These are phyloP conservation scores for Synodontis membranacea DNA, from an alignment of 2,113 vertebrate species.

Conservation along the genomic window DNA sequence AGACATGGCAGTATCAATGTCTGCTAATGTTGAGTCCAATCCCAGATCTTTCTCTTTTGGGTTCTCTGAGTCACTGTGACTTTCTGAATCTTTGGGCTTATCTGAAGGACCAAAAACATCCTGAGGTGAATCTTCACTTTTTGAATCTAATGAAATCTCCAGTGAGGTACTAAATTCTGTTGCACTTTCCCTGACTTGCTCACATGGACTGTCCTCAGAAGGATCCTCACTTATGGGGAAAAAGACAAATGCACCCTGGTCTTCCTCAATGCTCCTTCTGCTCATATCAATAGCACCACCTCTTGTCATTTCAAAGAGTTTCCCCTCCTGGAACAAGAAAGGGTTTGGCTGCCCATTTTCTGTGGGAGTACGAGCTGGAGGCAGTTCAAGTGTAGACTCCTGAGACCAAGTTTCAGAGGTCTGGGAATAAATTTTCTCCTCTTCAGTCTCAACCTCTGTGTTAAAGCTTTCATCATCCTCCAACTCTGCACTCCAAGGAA, in stretches of 20 bases:
- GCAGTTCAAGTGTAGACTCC: conserved; percentile 81
- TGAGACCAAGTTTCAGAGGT: conserved; percentile 77
- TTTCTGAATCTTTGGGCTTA: conserved; percentile 3
- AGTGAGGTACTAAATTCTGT: not conserved
- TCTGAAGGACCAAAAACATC: conserved; percentile 12
- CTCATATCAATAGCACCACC: conserved; percentile 98
- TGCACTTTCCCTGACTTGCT: conserved; percentile 17
- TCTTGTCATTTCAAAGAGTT: conserved; percentile 98
- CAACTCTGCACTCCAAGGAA: conserved; percentile 47
- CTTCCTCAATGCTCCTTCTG: conserved; percentile 82
- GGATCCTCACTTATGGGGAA: conserved; percentile 80
- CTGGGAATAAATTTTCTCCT: conserved; percentile 76
- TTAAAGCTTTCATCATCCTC: conserved; percentile 63
- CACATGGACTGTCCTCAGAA: conserved; percentile 54
- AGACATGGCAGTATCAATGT: conserved; percentile 73
- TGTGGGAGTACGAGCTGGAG: conserved; percentile 75
- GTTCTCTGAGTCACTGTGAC: conserved; percentile 26
- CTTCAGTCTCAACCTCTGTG: conserved; percentile 77
- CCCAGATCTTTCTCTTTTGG: conserved; percentile 67
- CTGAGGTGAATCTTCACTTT: not conserved
- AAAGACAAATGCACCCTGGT: conserved; percentile 79
- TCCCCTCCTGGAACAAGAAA: conserved; percentile 95
- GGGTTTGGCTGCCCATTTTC: conserved; percentile 83
- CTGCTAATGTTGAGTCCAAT: conserved; percentile 69
- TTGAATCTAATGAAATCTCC: not conserved